Evolutionary conservation across 2,888 invertebrate species (phyloP), one percentile per base, ranked within the genome.

Genomic region (Dorcus parallelipipedus): DNA sequence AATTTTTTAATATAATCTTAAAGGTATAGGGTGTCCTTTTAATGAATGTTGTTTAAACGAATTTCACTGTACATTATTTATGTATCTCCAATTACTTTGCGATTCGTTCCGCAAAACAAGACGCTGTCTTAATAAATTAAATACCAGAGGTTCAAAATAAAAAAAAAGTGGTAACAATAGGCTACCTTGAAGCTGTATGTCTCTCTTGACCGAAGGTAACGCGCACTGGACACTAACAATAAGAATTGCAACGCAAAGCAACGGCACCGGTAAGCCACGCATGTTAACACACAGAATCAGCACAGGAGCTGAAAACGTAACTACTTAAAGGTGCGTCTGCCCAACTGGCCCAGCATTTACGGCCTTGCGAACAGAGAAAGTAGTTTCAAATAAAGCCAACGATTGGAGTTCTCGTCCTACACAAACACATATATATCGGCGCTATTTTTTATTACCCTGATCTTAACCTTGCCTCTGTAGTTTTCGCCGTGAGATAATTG

Each of bases 311-410:
- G 39, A 49, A 56, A 62, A 54, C 57, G 55, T 59, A 63, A 61
- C 57, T 58, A 48, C 40, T 58, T 39, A 41, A 14, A 33, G 41
- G 61, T 54, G 58, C 57, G 63, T 58, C 60, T 64, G 61, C 59
- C 58, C 53, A 56, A 57, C 58, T 58, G 63, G 63, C 51, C 63
- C 63, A 61, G 60, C 60, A 56, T 54, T 58, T 48, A 41, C 61
- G 64, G 58, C 66, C 64, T 66, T 64, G 64, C 54, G 45, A 52
- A 50, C 54, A 59, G 65, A 65, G 65, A 65, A 65, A 65, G 65
- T 65, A 56, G 65, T 65, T 65, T 58, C 59, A 56, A 54, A 56
- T 60, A 56, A 56, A 58, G 56, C 55, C 49, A 56, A 63, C 53
- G 60, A 63, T 61, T 60, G 58, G 58, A 54, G 62, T 55, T 59